phyloP scores from a whole-genome alignment of 2,797 vertebrate genomes.

The Cynodonichthys magdalenae region DNA sequence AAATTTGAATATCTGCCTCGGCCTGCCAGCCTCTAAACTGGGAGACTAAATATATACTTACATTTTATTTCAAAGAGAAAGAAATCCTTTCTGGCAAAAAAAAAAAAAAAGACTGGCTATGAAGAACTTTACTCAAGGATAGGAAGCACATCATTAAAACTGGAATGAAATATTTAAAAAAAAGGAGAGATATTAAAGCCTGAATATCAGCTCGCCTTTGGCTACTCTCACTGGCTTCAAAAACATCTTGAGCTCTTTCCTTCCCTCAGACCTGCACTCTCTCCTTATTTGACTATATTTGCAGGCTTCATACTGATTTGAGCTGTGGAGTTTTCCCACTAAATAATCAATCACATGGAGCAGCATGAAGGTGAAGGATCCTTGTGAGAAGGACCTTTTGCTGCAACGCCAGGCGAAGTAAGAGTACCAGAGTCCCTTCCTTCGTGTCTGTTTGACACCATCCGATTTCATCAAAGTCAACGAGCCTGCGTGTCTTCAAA shows the following conservation, averaged over 20 bases:
- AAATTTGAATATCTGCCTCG: slow-evolving; percentile 76
- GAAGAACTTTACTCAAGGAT: slow-evolving; percentile 83
- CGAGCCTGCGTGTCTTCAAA: slow-evolving; percentile 67
- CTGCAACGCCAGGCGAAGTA: slow-evolving; percentile 43
- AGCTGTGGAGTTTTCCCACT: slow-evolving; percentile 70
- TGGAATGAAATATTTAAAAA: slow-evolving; percentile 77
- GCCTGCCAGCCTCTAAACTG: slow-evolving; percentile 78
- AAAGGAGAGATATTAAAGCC: slow-evolving; percentile 74
- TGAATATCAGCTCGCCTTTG: slow-evolving; percentile 76
- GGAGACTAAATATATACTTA: slow-evolving; percentile 87
- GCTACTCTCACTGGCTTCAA: slow-evolving; percentile 79
- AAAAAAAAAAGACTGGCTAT: slow-evolving; percentile 64
- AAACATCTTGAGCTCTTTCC: slow-evolving; percentile 78
- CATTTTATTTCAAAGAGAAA: slow-evolving; percentile 83
- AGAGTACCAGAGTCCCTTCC: slow-evolving; percentile 39
- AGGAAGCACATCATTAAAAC: slow-evolving; percentile 86
- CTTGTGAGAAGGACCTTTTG: slow-evolving; percentile 37
- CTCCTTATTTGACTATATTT: slow-evolving; percentile 80
- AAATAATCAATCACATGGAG: slow-evolving; percentile 81
- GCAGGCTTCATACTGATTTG: slow-evolving; percentile 72
- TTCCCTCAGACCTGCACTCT: slow-evolving; percentile 76
- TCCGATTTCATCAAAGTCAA: slow-evolving; percentile 72
- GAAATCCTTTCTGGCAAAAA: slow-evolving; percentile 75
- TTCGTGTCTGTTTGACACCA: slow-evolving; percentile 66
- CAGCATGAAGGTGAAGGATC: slow-evolving; percentile 45